Base-by-base conservation (phyloP, 2,797 vertebrate species). In the Tarsius wallacei region DNA sequence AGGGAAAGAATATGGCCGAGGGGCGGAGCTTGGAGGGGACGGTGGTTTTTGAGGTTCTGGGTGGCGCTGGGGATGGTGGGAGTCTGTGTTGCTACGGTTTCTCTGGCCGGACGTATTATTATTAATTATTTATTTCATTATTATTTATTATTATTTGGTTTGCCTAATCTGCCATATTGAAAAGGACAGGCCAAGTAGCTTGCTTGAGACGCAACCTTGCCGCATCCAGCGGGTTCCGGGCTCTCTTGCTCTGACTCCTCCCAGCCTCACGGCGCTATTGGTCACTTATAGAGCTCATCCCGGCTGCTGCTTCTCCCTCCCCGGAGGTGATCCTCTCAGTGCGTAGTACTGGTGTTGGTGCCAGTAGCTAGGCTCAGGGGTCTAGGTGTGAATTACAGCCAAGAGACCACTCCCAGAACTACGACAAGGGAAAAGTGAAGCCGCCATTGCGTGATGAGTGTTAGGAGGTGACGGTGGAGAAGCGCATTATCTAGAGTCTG, bases 391-490 rank as follows among this genome's bases (percentile, higher is more conserved):
- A 42, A 5, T 42, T 42, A 42, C 42, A 42, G 5, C 42, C 42
- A 14, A 71, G 84, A 93, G 83, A 91, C 87, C 73, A 97, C 97
- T 94, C 96, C 93, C 33, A 36, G 59, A 91, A 96, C 87, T 2
- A 11, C 66, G 6, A 61, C 13, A 10, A 4, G 42, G 21, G 22
- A 51, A 81, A 97, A 53, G 91, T 93, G 90, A 96, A 95, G 2
- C 14, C 2, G 0, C 24, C 2, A 90, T 76, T 64, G 84, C 70
- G 24, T 16, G 2, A 57, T 1, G 78, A 24, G 17, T 49, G 42
- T 42, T 42, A 80, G 49, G 49, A 61, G 2, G 73, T 82, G 61
- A 94, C 24, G 42, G 99, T 99, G 99, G 99, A 99, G 99, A 99
- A 99, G 99, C 99, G 99, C 98, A 98, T 98, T 98, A 98, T 98